Conservation (phyloP, 2,888 invertebrate species). For the Trachelus tabidus region DNA sequence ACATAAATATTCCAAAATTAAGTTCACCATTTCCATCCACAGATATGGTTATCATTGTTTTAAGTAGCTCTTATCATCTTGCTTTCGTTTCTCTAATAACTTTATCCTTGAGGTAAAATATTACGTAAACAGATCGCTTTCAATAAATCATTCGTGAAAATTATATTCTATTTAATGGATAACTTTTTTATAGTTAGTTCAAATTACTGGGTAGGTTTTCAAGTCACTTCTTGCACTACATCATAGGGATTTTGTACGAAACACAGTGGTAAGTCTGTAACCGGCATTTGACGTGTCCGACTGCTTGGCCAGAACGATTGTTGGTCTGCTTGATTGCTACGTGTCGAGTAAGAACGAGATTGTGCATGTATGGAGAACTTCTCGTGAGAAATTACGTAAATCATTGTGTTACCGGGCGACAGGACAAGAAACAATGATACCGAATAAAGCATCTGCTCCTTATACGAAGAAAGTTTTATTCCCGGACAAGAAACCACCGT, state of each 20-base stretch:
- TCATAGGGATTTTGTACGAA: neutral
- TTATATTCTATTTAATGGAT: neutral
- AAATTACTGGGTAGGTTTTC: neutral
- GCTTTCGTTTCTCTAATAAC: neutral
- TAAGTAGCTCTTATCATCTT: neutral
- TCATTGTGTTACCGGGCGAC: neutral
- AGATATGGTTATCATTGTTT: neutral
- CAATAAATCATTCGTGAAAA: neutral
- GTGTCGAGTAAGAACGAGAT: slow-evolving; percentile 25
- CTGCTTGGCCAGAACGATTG: slow-evolving; percentile 26
- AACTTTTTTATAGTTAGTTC: neutral
- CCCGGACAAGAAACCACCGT: slow-evolving; percentile 54
- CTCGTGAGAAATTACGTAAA: slow-evolving; percentile 4
- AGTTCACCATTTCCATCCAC: neutral
- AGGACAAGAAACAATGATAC: slow-evolving; percentile 12
- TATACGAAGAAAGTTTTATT: slow-evolving; percentile 56
- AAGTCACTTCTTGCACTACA: neutral
- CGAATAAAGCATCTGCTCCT: slow-evolving; percentile 29
- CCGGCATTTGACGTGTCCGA: slow-evolving; percentile 41
- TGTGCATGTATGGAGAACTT: slow-evolving; percentile 11
- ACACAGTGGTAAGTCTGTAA: slow-evolving; percentile 9
- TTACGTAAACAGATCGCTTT: neutral
- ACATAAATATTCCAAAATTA: neutral
- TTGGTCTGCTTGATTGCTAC: slow-evolving; percentile 26
- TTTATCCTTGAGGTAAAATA: neutral